Base-by-base conservation (phyloP, 2,797 vertebrate species). In the Cyclura pinguis region DNA sequence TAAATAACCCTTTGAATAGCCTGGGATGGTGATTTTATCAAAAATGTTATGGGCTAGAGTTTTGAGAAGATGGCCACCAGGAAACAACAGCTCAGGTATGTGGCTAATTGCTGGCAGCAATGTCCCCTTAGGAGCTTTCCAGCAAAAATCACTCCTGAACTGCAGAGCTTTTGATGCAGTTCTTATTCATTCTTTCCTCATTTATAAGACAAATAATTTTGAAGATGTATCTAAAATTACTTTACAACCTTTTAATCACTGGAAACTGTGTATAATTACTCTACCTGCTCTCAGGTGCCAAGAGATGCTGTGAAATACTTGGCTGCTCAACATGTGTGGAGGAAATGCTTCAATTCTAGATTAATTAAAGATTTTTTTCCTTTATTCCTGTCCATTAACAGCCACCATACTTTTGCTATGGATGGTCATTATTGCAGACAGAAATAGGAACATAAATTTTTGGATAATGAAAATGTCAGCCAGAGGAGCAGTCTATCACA, bases 401-500 rank as follows among this genome's bases (percentile, higher is more conserved):
- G 92, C 96, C 96, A 96, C 97, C 96, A 96, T 94, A 93, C 96
- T 97, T 97, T 96, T 97, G 97, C 97, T 97, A 95, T 96, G 97
- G 98, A 98, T 96, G 97, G 98, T 98, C 98, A 98, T 98, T 98
- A 98, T 98, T 97, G 97, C 96, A 97, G 97, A 98, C 97, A 98
- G 98, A 98, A 98, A 98, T 98, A 98, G 98, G 98, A 97, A 97
- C 98, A 98, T 98, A 98, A 98, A 99, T 98, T 98, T 97, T 96
- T 96, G 95, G 96, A 98, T 98, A 98, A 98, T 98, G 98, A 98
- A 98, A 98, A 98, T 98, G 98, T 98, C 98, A 98, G 97, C 98
- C 97, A 98, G 97, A 97, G 96, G 96, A 92, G 96, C 96, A 96
- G 97, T 98, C 97, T 97, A 98, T 98, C 98, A 98, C 95, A 93